phyloP scores from a whole-genome alignment of 2,797 vertebrate genomes.

The Meriones psammophilus region DNA sequence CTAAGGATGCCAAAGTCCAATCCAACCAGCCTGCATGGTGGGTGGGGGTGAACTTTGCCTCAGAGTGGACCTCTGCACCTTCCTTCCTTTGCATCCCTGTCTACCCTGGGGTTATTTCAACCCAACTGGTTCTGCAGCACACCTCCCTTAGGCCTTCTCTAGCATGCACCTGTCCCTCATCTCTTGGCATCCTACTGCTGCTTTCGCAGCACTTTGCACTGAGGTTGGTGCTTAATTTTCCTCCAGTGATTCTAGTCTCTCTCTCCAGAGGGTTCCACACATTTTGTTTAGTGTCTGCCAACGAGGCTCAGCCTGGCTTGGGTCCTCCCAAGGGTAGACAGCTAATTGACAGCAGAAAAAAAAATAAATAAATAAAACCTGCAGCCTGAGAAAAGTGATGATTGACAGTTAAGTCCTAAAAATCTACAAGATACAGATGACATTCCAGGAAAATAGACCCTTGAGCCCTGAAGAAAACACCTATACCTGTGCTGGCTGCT shows the following conservation, averaged over 20 bases:
- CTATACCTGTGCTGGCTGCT: background rate
- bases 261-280: slow-evolving; percentile 65
- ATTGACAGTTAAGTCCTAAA: slow-evolving; percentile 63
- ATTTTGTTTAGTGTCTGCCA: slow-evolving; percentile 35
- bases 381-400: slow-evolving; percentile 54
- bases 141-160: slow-evolving; percentile 2
- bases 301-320: background rate
- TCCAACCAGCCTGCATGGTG: background rate
- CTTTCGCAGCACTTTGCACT: slow-evolving; percentile 27
- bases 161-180: background rate
- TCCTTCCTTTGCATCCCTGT: background rate
- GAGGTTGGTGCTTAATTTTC: slow-evolving; percentile 67
- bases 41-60: too few species aligned
- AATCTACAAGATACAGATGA: slow-evolving; percentile 38
- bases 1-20: background rate
- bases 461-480: slow-evolving; percentile 8
- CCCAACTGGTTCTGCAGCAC: background rate
- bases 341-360: slow-evolving; percentile 62
- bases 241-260: slow-evolving; percentile 46
- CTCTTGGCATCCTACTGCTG: slow-evolving; percentile 48
- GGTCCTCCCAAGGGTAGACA: slow-evolving; percentile 14
- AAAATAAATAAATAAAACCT: too few species aligned
- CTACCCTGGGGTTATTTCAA: background rate
- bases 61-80: background rate
- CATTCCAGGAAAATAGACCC: slow-evolving; percentile 28